phyloP scores from a whole-genome alignment of 2,113 vertebrate genomes.

The Smithornis capensis region DNA sequence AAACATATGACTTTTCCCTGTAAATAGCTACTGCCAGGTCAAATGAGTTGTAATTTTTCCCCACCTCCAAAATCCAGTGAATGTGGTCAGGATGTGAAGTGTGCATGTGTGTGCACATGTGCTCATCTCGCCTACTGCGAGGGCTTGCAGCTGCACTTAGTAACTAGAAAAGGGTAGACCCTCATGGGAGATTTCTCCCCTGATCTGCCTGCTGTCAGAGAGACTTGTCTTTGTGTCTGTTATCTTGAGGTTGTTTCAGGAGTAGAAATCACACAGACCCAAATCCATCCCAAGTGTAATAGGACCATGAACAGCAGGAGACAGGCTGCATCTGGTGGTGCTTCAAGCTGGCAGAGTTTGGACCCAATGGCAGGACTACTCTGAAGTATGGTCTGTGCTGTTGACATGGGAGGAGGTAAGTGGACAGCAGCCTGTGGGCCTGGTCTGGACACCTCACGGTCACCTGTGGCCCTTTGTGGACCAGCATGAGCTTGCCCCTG shows the following conservation, averaged over 20 bases:
- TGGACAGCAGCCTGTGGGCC: accelerated
- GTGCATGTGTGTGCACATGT: neutral
- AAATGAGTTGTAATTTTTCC: neutral
- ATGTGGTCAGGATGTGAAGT: neutral
- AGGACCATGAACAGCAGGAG: neutral
- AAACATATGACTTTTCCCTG: neutral
- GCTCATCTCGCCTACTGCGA: neutral
- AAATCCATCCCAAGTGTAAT: neutral
- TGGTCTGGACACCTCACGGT: neutral
- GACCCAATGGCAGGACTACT: accelerated
- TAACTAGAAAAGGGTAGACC: neutral
- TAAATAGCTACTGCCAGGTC: neutral
- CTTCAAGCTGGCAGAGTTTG: neutral
- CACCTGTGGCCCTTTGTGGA: accelerated
- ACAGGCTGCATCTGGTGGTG: neutral
- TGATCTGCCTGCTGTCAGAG: neutral
- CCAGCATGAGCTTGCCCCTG: neutral
- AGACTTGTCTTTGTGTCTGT: neutral
- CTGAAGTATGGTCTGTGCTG: accelerated
- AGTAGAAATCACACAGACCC: neutral
- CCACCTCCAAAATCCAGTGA: neutral
- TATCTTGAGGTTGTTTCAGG: neutral
- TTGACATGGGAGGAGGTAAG: neutral
- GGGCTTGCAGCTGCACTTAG: neutral
- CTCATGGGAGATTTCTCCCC: neutral